Evolutionary conservation across 2,113 vertebrate species (phyloP), one percentile per base, ranked within the genome.

Genomic region (Neodontobutis hainanensis): DNA sequence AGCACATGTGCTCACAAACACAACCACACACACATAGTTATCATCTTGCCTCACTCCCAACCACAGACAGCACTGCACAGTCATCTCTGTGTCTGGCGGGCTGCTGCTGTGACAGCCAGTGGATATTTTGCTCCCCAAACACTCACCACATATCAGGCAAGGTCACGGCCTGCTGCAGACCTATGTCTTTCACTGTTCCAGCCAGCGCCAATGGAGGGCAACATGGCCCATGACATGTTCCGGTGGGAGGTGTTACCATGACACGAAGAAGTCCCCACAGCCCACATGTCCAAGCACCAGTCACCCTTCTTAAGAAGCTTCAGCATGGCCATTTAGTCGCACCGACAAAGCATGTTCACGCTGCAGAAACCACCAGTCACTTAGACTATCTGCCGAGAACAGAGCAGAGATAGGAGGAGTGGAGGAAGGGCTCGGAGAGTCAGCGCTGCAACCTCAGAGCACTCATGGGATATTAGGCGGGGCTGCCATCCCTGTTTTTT

Each of bases 391-490:
- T 84, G 43, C 38, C 46, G 70, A 73, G 50, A 61, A 61, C 36
- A 65, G 55, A 75, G 57, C 57, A 65, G 6, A 47, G 49, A 32
- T 5, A 8, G 66, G 35, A 46, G 58, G 68, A 44, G 46, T 11
- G n/a, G 68, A 58, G 68, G 61, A 65, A 4, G 4, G 51, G 57
- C 70, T 82, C 74, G 52, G 67, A 85, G 74, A 69, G 72, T 45
- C 47, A 56, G 63, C 6, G 51, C 62, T 53, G 72, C 70, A 73
- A 74, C 75, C 77, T 67, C 68, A 0, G 48, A 70, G 59, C 69
- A 84, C 85, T 88, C 85, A 64, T 75, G 87, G 86, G 89, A 90
- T 85, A 87, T 89, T 88, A 87, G 80, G 66, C 61, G 58, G 59
- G 62, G 80, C 75, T 82, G 77, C 62, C 58, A 78, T 48, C 68